These are phyloP conservation scores for Saturnia japonica DNA, from an alignment of 2,888 invertebrate genomes.

Conservation along the genomic window DNA sequence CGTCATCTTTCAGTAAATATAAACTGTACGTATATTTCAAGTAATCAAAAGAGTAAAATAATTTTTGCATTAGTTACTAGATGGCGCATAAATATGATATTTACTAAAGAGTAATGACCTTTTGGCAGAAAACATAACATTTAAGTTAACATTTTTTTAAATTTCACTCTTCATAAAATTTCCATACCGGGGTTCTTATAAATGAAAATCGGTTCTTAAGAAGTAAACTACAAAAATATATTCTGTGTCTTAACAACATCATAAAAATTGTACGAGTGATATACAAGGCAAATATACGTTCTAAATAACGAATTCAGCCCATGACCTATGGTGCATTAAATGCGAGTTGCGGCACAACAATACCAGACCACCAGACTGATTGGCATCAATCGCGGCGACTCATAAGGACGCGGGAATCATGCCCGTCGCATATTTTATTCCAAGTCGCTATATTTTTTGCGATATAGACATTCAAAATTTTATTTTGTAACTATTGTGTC, in stretches of 20 bases:
- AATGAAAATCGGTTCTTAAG: no score
- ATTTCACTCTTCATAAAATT: no score
- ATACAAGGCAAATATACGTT: slow-evolving; percentile 6
- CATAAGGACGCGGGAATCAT: slow-evolving; percentile 13
- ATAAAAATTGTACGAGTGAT: background rate
- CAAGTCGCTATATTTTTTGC: background rate
- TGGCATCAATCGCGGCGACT: slow-evolving; percentile 7
- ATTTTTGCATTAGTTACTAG: no score
- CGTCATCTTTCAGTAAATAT: no score
- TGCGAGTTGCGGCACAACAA: slow-evolving; percentile 12
- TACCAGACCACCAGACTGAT: slow-evolving; percentile 10
- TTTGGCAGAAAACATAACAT: no score
- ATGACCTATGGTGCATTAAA: slow-evolving; percentile 17
- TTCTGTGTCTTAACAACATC: background rate
- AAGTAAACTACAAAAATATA: no score
- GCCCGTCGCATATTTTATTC: slow-evolving; percentile 1
- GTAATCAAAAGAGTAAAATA: no score
- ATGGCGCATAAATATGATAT: no score
- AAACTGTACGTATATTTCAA: no score
- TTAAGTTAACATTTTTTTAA: no score
- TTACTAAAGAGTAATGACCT: no score
- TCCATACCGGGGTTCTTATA: no score
- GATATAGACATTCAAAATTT: background rate
- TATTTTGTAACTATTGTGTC: background rate
- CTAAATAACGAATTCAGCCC: slow-evolving; percentile 13